Percentiles rank a stretch among this genome's conserved stretches.
Conservation (phyloP, 2,797 vertebrate species). For the Hoplostethus atlanticus region DNA sequence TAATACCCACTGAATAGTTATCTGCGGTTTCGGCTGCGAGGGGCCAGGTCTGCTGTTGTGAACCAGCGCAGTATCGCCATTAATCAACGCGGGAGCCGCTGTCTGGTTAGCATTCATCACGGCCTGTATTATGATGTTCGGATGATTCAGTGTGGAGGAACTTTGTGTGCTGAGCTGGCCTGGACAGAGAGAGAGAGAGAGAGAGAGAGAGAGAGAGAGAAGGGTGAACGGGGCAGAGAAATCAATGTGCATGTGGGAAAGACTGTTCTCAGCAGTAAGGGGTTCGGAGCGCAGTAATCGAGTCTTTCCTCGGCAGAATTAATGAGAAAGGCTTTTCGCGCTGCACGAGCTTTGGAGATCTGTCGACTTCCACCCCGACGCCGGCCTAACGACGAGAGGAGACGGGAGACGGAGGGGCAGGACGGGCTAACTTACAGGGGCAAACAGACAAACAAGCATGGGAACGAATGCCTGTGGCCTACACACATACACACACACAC, state of each 20-base stretch:
- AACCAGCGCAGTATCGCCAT: slow-evolving; percentile 71
- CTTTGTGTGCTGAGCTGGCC: slow-evolving; percentile 52
- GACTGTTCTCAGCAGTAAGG: slow-evolving; percentile 76
- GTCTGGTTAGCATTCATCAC: slow-evolving; percentile 82
- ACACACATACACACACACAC: not conserved
- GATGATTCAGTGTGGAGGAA: slow-evolving; percentile 61
- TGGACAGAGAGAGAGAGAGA: slow-evolving; percentile 8
- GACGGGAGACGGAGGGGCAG: not conserved
- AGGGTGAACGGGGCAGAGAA: slow-evolving; percentile 43
- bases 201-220: slow-evolving; percentile 20
- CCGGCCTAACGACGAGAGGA: slow-evolving; percentile 29
- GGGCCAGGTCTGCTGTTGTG: slow-evolving; percentile 60
- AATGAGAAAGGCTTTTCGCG: slow-evolving; percentile 61
- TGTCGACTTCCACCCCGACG: slow-evolving; percentile 38
- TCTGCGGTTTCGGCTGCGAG: slow-evolving; percentile 58
- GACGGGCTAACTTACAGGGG: slow-evolving; percentile 16
- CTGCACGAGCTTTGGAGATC: slow-evolving; percentile 36
- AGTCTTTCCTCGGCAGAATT: slow-evolving; percentile 73
- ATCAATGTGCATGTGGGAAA: slow-evolving; percentile 69
- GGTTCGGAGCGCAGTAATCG: slow-evolving; percentile 61
- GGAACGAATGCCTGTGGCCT: not conserved
- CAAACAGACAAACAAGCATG: slow-evolving; percentile 16
- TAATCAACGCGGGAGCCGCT: slow-evolving; percentile 74
- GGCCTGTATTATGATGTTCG: slow-evolving; percentile 75
- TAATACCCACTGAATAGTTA: slow-evolving; percentile 72